Percentiles rank a stretch among this genome's conserved stretches.
These are phyloP conservation scores for Heptranchias perlo DNA, from an alignment of 2,113 vertebrate genomes.

Conservation along the genomic window DNA sequence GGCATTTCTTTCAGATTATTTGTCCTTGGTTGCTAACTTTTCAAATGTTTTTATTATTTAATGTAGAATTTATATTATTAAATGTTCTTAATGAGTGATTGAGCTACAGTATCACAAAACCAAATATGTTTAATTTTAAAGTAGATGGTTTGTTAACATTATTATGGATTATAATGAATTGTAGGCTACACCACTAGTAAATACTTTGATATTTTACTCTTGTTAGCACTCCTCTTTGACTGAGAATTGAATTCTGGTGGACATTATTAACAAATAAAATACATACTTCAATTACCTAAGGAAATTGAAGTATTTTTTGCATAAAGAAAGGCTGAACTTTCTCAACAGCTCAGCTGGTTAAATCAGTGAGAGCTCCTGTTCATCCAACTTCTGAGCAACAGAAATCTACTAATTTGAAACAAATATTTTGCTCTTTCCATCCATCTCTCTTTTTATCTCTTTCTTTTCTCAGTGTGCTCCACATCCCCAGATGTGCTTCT, in stretches of 20 bases:
- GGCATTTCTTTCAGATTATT: background rate
- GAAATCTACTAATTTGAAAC: background rate
- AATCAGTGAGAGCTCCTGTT: background rate
- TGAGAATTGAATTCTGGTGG: background rate
- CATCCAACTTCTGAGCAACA: background rate
- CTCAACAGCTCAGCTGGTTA: background rate
- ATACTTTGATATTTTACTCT: background rate
- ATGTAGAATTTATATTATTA: background rate
- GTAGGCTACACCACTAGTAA: background rate
- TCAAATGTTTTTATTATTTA: background rate
- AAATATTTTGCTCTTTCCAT: background rate
- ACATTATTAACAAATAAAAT: background rate
- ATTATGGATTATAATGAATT: background rate
- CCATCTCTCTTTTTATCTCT: background rate
- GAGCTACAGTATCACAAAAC: background rate
- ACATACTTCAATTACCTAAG: background rate
- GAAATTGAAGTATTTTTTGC: background rate
- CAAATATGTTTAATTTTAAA: constrained; percentile 11
- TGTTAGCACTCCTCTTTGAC: background rate
- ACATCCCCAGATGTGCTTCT: background rate
- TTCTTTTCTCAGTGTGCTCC: background rate
- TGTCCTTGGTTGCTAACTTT: background rate
- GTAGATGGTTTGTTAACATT: background rate
- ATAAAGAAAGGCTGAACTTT: background rate
- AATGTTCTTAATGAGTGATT: background rate